Base-by-base conservation (phyloP, 2,888 invertebrate genomes). In the Cheilosia impressa region DNA sequence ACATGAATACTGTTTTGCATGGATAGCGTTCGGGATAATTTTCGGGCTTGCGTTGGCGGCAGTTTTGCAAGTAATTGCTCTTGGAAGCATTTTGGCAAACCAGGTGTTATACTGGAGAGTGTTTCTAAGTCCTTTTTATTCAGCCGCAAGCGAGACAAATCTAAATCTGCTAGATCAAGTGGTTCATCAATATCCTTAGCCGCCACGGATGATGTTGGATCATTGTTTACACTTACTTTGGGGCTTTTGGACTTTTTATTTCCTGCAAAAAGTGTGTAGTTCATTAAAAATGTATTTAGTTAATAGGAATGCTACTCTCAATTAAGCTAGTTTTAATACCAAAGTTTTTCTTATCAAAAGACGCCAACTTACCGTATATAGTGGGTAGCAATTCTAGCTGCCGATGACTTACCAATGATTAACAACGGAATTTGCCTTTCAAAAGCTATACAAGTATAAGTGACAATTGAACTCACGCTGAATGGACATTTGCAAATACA, bases 91-190 rank as follows among this genome's bases (percentile, higher is more conserved):
- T 95, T 94, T 87, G 95, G 95, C 88, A 96, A 93, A 88, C 94
- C 95, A 41, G 96, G 96, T 88, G 96, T 95, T 88, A 96, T 93
- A 88, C 94, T 95, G 27, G 95, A 95, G 88, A 95, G 93, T 87
- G 95, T 94, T 90, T 95, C 94, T 89, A 95, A 93, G 93, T 96
- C 96, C 90, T 94, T 94, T 91, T 95, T 95, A 88, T 95, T 94
- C 83, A 96, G 93, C 91, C 95, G 94, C 89, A 96, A 93, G 89
- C 95, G 94, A 90, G 95, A 95, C 89, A 96, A 92, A 92, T 96
- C 95, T 91, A 96, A 93, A 91, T 95, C 94, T 62, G 94, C 94
- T 90, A 94, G 92, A 90, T 94, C 94, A 87, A 94, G 82, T 1
- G 91, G 90, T 75, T 90, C 91, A 24, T 90, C 91, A 2, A 41